phyloP scores from a whole-genome alignment of 2,888 invertebrate genomes.

The Allophyes oxyacanthae region DNA sequence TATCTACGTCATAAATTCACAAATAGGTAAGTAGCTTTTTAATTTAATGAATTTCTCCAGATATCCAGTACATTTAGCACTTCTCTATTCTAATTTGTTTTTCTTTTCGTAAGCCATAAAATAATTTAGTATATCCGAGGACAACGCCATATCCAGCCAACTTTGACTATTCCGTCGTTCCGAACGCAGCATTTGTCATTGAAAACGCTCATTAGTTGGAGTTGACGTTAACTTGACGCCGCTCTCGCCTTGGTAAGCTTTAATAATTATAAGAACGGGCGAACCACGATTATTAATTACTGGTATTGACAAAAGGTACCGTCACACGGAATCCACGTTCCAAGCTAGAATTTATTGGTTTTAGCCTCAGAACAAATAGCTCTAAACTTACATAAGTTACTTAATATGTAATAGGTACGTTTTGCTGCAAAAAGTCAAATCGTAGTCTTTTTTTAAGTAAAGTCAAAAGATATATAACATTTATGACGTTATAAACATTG shows the following conservation, averaged over 20 bases:
- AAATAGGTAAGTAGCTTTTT: too few species aligned
- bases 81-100: slow-evolving; percentile 1
- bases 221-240: slow-evolving; percentile 86
- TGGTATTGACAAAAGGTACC: slow-evolving; percentile 82
- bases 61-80: slow-evolving; percentile 1
- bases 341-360: slow-evolving; percentile 70
- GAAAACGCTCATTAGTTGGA: slow-evolving; percentile 84
- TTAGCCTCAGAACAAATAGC: slow-evolving; percentile 56
- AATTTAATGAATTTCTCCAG: background rate
- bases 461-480: too few species aligned
- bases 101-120: slow-evolving; percentile 18
- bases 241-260: slow-evolving; percentile 80
- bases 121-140: slow-evolving; percentile 37
- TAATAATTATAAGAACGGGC: slow-evolving; percentile 83
- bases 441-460: too few species aligned
- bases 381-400: too few species aligned
- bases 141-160: slow-evolving; percentile 68
- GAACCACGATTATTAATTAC: slow-evolving; percentile 82
- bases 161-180: slow-evolving; percentile 67
- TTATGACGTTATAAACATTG: slow-evolving; percentile 10
- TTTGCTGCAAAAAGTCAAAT: too few species aligned
- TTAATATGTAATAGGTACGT: too few species aligned
- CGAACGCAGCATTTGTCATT: slow-evolving; percentile 85
- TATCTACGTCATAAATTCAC: too few species aligned
- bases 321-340: slow-evolving; percentile 66